phyloP scores from a whole-genome alignment of 2,113 vertebrate genomes.

The Silurus meridionalis region DNA sequence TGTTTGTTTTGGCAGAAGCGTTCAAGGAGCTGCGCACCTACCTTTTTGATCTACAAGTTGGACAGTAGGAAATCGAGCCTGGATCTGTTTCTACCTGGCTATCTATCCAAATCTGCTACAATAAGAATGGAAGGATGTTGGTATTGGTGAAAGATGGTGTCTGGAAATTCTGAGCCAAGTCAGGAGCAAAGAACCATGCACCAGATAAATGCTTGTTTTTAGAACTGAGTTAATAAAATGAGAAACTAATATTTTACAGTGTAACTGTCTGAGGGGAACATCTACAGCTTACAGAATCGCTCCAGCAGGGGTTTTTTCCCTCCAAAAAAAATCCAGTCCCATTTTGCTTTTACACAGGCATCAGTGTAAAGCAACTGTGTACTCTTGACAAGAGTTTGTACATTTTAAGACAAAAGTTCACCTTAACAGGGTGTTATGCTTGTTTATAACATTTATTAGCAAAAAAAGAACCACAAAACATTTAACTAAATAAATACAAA shows the following conservation, averaged over 20 bases:
- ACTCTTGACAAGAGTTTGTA: neutral
- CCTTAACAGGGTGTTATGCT: neutral
- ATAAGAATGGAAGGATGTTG: conserved; percentile 32
- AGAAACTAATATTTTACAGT: conserved; percentile 33
- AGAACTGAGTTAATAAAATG: neutral
- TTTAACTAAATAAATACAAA: neutral
- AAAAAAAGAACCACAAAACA: neutral
- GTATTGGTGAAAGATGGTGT: conserved; percentile 7
- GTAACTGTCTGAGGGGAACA: conserved; percentile 41
- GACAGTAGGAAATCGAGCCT: conserved; percentile 22
- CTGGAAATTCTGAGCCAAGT: conserved; percentile 21
- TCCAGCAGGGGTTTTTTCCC: neutral
- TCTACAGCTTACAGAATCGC: conserved; percentile 11
- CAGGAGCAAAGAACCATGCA: conserved; percentile 21
- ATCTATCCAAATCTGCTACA: conserved; percentile 12
- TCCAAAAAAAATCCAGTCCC: neutral
- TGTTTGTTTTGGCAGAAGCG: conserved; percentile 53
- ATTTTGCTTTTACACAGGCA: neutral
- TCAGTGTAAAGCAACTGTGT: neutral
- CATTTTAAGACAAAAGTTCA: neutral
- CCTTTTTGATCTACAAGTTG: conserved; percentile 42
- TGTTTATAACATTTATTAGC: conserved; percentile 13
- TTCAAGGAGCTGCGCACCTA: neutral
- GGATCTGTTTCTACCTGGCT: conserved; percentile 24
- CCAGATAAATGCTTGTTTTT: neutral